These are phyloP conservation scores for Scomber colias DNA, from an alignment of 2,113 vertebrate genomes.

Conservation along the genomic window DNA sequence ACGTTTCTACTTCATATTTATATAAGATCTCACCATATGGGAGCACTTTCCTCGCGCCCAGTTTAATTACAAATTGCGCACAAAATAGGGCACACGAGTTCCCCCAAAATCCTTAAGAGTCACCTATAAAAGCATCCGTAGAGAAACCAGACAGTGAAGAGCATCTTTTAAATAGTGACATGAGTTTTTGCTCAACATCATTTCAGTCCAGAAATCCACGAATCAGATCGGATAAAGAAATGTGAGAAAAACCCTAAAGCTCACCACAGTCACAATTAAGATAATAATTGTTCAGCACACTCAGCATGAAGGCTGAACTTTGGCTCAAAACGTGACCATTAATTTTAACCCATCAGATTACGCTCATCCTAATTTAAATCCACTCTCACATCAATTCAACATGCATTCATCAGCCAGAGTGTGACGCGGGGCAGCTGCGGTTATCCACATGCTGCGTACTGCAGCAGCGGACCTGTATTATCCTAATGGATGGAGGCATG, in stretches of 20 bases:
- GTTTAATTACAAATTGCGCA: not conserved
- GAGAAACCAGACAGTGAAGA: not conserved
- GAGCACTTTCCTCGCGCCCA: not conserved
- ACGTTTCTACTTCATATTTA: not conserved
- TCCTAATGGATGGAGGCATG: constrained; percentile 77
- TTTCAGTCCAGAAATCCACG: constrained; percentile 2
- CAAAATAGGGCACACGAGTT: not conserved
- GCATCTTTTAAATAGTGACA: too few relatives aligned
- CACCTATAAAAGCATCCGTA: too few relatives aligned
- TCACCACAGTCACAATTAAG: not conserved
- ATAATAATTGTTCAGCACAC: constrained; percentile 7
- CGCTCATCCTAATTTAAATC: constrained; percentile 41
- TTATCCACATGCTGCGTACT: constrained; percentile 71
- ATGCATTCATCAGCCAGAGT: constrained; percentile 51
- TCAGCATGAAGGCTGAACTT: constrained; percentile 4
- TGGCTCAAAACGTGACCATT: constrained; percentile 20
- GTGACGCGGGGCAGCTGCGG: constrained; percentile 71
- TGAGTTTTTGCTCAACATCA: not conserved
- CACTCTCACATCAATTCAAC: constrained; percentile 36
- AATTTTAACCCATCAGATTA: constrained; percentile 42
- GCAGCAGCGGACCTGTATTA: constrained; percentile 72
- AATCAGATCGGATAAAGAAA: not conserved
- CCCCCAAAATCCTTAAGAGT: not conserved
- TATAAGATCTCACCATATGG: not conserved
- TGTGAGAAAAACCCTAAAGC: not conserved